Conservation (phyloP, 2,888 invertebrate species). For the Heliconius sara region DNA sequence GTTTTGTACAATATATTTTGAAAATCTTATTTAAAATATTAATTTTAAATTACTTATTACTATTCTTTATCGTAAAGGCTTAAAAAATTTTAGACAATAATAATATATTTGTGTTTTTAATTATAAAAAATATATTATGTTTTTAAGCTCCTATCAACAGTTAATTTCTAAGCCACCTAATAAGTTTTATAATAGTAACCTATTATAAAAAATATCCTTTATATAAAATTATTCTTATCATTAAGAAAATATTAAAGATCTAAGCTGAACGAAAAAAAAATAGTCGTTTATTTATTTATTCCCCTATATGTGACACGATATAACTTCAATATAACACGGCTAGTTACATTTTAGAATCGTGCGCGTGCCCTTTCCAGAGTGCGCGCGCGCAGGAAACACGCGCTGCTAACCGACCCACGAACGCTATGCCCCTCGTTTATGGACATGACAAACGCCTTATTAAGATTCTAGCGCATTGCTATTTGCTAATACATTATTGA, state of each 20-base stretch:
- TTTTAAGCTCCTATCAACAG: background rate
- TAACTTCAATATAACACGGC: conserved; percentile 54
- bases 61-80: too few species aligned
- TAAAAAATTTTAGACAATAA: background rate
- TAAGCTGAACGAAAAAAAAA: background rate
- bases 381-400: conserved; percentile 73
- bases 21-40: too few species aligned
- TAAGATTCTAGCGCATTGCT: conserved; percentile 59
- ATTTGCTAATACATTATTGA: conserved; percentile 23
- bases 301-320: conserved; percentile 59
- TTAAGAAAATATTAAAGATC: too few species aligned
- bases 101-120: background rate
- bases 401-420: conserved; percentile 62
- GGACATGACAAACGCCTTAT: conserved; percentile 64
- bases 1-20: too few species aligned
- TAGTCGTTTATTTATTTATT: background rate
- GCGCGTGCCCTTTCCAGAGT: conserved; percentile 57
- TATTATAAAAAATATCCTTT: too few species aligned
- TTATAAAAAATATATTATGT: background rate
- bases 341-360: conserved; percentile 64
- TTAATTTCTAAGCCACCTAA: too few species aligned
- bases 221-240: too few species aligned
- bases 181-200: too few species aligned
- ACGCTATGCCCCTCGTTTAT: conserved; percentile 58
- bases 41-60: too few species aligned